These are phyloP conservation scores for Sebastes diaconus DNA, from an alignment of 2,797 vertebrate species.

Conservation along the genomic window DNA sequence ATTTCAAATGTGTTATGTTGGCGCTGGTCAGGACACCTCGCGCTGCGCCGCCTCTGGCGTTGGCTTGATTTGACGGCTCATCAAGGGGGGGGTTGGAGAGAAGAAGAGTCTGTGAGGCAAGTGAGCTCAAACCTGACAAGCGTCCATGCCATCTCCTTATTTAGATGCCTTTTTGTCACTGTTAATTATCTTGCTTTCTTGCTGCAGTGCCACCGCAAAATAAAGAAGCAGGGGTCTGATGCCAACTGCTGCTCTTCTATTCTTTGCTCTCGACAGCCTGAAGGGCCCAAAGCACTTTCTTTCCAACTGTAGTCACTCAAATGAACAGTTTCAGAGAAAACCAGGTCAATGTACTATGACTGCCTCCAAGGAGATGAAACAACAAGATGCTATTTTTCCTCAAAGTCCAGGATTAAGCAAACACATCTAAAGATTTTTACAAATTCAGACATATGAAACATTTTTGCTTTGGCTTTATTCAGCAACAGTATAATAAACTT, in stretches of 20 bases:
- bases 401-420: constrained; percentile 17
- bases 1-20: constrained; percentile 47
- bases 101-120: constrained; percentile 35
- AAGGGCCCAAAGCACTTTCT: constrained; percentile 52
- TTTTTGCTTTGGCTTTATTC: constrained; percentile 9
- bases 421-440: constrained; percentile 16
- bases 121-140: constrained; percentile 55
- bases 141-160: constrained; percentile 55
- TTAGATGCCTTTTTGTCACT: constrained; percentile 76
- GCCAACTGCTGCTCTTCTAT: constrained; percentile 59
- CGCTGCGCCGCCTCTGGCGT: constrained; percentile 27
- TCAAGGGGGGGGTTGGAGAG: constrained; percentile 26
- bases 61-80: constrained; percentile 54
- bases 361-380: constrained; percentile 60
- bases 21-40: constrained; percentile 29
- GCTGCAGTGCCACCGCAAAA: constrained; percentile 38
- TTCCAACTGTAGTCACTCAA: constrained; percentile 58
- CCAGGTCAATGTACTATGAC: constrained; percentile 65
- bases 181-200: constrained; percentile 73
- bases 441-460: constrained; percentile 36
- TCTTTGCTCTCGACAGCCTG: constrained; percentile 58
- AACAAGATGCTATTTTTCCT: constrained; percentile 30
- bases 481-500: neutral
- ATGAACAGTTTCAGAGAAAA: constrained; percentile 70
- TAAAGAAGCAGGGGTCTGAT: constrained; percentile 53